Percentiles rank a stretch among this genome's conserved stretches.
Conservation (phyloP, 1,140 invertebrate species). For the Hyles euphorbiae region DNA sequence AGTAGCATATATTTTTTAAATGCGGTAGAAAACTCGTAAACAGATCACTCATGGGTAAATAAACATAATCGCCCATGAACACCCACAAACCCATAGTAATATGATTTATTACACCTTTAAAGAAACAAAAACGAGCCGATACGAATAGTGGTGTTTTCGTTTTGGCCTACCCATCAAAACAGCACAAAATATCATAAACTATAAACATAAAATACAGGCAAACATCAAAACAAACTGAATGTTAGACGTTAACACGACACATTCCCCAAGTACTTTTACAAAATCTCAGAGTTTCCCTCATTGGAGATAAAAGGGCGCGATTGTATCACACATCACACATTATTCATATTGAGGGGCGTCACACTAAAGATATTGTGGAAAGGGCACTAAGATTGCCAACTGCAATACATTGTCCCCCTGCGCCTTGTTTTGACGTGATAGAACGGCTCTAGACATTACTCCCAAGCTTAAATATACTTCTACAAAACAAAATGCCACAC, state of each 20-base stretch:
- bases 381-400: constrained; percentile 70
- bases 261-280: constrained; percentile 19
- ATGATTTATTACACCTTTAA: no score
- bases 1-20: no score
- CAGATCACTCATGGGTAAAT: not conserved
- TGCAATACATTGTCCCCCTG: constrained; percentile 65
- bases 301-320: constrained; percentile 58
- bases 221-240: constrained; percentile 7
- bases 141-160: no score
- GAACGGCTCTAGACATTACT: constrained; percentile 52
- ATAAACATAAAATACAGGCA: not conserved
- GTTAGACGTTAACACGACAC: constrained; percentile 4
- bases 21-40: no score
- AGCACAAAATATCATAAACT: not conserved
- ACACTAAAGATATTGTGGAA: constrained; percentile 70
- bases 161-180: not conserved
- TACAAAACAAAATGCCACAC: not conserved
- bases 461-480: constrained; percentile 31
- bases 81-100: not conserved
- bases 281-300: constrained; percentile 34
- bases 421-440: constrained; percentile 70
- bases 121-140: no score
- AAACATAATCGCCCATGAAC: not conserved
- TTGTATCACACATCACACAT: constrained; percentile 65
- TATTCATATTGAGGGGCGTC: constrained; percentile 70